Conservation (phyloP, 2,888 invertebrate species). For the Andrena fulva region DNA sequence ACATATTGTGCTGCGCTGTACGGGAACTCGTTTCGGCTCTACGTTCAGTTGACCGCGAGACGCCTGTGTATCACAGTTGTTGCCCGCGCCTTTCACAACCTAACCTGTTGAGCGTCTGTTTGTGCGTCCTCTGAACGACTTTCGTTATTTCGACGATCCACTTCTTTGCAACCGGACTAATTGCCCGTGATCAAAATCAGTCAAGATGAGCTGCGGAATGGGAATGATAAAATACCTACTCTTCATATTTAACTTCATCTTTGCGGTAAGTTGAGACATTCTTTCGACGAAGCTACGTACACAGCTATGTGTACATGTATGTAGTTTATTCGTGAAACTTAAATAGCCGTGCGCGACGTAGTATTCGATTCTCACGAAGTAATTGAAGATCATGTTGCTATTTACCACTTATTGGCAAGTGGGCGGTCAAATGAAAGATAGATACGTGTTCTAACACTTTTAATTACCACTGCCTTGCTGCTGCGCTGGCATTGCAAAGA, state of each 20-base stretch:
- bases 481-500: not conserved
- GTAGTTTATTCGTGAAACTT: not conserved
- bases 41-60: conserved; percentile 55
- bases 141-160: not conserved
- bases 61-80: conserved; percentile 30
- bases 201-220: conserved; percentile 87
- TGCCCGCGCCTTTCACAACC: conserved; percentile 13
- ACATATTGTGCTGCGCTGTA: conserved; percentile 36
- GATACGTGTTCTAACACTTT: not conserved
- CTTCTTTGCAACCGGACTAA: not conserved
- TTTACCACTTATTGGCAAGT: not conserved
- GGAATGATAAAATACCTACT: conserved; percentile 93
- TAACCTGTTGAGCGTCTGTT: conserved; percentile 71
- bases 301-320: not conserved
- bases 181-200: not conserved
- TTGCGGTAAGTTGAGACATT: conserved; percentile 88
- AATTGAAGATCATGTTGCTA: not conserved
- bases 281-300: not conserved
- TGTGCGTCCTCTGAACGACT: conserved; percentile 10
- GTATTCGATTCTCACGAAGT: not conserved
- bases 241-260: conserved; percentile 92
- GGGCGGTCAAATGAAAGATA: not conserved
- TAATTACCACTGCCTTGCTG: too few species aligned
- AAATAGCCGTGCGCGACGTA: not conserved
- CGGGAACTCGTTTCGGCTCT: conserved; percentile 28